A percentile compares a stretch with the other conserved stretches of the same genome.
Conservation (phyloP, 2,797 vertebrate species). For the Labeo calbasu region DNA sequence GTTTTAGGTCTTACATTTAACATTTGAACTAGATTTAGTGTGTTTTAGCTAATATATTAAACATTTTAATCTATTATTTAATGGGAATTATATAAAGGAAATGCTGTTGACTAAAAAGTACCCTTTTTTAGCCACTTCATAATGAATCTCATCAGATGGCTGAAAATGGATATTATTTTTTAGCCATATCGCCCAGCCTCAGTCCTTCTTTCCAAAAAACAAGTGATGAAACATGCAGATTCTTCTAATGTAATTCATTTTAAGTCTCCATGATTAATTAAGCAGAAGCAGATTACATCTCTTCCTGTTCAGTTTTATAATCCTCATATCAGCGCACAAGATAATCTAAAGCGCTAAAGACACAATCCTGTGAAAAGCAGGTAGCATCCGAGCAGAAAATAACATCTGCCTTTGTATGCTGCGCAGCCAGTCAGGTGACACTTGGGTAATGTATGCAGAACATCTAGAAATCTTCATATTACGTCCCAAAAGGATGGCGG, state of each 20-base stretch:
- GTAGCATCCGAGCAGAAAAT: slow-evolving; percentile 3
- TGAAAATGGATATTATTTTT: not conserved
- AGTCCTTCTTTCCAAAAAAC: not conserved
- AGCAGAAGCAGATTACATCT: slow-evolving; percentile 13
- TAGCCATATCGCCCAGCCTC: not conserved
- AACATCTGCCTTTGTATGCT: slow-evolving; percentile 27
- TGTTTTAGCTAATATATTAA: not conserved
- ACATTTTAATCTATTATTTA: not conserved
- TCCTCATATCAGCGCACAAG: slow-evolving; percentile 31
- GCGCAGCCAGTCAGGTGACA: slow-evolving; percentile 14
- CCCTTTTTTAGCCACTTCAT: not conserved
- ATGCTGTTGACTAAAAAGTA: not conserved
- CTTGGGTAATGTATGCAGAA: slow-evolving; percentile 27
- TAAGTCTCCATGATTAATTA: slow-evolving; percentile 24
- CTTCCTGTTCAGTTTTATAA: slow-evolving; percentile 33
- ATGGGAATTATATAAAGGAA: too few relatives aligned
- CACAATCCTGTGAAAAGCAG: slow-evolving; percentile 24
- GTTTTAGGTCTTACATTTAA: not conserved
- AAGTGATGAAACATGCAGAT: not conserved
- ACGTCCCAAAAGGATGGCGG: slow-evolving; percentile 4
- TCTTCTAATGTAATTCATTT: slow-evolving; percentile 13
- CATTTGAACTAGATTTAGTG: not conserved
- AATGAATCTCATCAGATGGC: not conserved
- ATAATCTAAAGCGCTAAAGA: slow-evolving; percentile 28
- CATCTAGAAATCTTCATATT: slow-evolving; percentile 28